These are phyloP conservation scores for Esperia sulphurella DNA, from an alignment of 2,888 invertebrate genomes.

Conservation along the genomic window DNA sequence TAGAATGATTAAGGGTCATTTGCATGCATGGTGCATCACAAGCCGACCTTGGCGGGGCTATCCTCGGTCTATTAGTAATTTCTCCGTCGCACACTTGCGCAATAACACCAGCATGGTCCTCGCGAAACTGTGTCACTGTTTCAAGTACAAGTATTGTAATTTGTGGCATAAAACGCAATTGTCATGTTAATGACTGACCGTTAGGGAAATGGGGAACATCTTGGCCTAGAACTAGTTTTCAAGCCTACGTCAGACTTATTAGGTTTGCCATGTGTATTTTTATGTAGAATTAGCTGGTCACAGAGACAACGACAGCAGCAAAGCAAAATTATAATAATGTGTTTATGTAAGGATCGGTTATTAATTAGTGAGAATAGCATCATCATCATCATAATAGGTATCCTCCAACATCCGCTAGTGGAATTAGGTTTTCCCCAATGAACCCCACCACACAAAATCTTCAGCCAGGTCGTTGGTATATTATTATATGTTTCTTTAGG, in stretches of 20 bases:
- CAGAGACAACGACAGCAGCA: no score
- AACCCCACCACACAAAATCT: no score
- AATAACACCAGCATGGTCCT: constrained; percentile 59
- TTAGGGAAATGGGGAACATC: constrained; percentile 4
- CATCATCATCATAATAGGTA: no score
- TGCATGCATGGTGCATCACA: constrained; percentile 41
- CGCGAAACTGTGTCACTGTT: constrained; percentile 69
- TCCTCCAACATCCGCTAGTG: no score
- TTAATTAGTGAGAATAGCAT: no score
- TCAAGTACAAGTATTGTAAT: constrained; percentile 60
- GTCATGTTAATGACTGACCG: constrained; percentile 9
- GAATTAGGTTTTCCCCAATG: no score
- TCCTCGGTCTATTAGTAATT: constrained; percentile 65
- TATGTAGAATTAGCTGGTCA: background rate
- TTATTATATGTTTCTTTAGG: no score
- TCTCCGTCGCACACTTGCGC: constrained; percentile 61
- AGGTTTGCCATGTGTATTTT: background rate
- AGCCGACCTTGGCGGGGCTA: constrained; percentile 61
- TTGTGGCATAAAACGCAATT: constrained; percentile 23
- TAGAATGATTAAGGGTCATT: constrained; percentile 34
- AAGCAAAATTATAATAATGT: no score
- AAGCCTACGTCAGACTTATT: no score
- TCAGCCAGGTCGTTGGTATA: no score
- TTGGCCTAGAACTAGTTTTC: no score
- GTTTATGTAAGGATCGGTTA: no score